phyloP scores from a whole-genome alignment of 2,888 invertebrate species.

The Chrysomela aeneicollis region DNA sequence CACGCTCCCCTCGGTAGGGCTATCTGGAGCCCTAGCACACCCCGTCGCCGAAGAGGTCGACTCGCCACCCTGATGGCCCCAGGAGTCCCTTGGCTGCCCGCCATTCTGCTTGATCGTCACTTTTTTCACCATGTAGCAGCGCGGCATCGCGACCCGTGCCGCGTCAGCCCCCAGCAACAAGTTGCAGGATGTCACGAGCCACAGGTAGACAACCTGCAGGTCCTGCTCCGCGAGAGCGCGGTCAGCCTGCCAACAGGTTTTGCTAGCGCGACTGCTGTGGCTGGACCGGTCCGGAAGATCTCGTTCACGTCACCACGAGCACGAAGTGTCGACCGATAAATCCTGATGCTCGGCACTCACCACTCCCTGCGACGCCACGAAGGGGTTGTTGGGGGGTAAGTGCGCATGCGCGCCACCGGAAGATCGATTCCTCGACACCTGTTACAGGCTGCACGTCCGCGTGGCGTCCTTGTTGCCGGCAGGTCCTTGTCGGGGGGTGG shows the following conservation, averaged over 20 bases:
- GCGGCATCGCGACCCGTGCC: constrained; percentile 67
- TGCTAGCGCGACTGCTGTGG: too few relatives aligned
- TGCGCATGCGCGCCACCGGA: constrained; percentile 51
- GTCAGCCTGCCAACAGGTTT: too few relatives aligned
- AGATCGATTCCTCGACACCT: constrained; percentile 61
- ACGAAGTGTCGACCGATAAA: constrained; percentile 17
- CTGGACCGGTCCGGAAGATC: too few relatives aligned
- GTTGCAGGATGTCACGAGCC: constrained; percentile 56
- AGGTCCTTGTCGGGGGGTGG: constrained; percentile 6
- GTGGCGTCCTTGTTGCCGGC: constrained; percentile 34
- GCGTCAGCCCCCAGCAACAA: constrained; percentile 60
- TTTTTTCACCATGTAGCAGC: constrained; percentile 80
- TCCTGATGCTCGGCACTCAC: constrained; percentile 46
- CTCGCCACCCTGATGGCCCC: too few relatives aligned
- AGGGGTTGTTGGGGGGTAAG: constrained; percentile 53
- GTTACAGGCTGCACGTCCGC: constrained; percentile 54
- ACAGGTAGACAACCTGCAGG: constrained; percentile 58
- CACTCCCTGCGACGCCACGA: constrained; percentile 52
- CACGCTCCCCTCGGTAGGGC: constrained; percentile 69
- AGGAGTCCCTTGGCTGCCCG: constrained; percentile 61
- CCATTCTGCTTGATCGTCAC: constrained; percentile 64
- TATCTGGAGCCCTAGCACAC: constrained; percentile 60
- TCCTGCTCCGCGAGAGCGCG: constrained; percentile 27
- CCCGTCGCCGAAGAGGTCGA: constrained; percentile 39
- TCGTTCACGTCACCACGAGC: constrained; percentile 26